Conservation (phyloP, 2,797 vertebrate genomes). For the Gobionotothen gibberifrons region DNA sequence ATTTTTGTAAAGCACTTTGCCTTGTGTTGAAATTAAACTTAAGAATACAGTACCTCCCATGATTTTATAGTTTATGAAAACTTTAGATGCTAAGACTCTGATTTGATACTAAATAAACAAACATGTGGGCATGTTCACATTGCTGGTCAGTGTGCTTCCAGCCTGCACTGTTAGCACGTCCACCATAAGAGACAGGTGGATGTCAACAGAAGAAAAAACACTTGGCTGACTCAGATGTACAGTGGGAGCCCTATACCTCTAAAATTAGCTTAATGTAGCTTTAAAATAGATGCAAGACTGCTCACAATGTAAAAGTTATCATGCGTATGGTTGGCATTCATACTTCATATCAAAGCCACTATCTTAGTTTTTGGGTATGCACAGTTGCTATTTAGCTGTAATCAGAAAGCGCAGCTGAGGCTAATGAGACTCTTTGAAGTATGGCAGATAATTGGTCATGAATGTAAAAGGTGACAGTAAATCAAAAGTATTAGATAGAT, state of each 20-base stretch:
- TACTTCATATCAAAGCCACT: background rate
- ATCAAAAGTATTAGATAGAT: background rate
- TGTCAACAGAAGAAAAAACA: slow-evolving; percentile 1
- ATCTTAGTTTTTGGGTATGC: too few species aligned
- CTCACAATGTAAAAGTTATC: background rate
- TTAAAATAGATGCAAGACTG: background rate
- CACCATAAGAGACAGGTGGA: slow-evolving; percentile 1
- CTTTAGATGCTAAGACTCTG: slow-evolving; percentile 12
- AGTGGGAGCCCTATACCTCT: background rate
- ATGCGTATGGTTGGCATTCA: background rate
- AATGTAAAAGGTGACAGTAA: background rate
- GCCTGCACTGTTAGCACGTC: background rate
- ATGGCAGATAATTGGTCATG: background rate
- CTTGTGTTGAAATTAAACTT: slow-evolving; percentile 6
- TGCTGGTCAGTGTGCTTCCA: background rate
- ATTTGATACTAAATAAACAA: slow-evolving; percentile 15
- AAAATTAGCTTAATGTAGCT: background rate
- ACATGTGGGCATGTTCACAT: background rate
- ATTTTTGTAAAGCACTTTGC: too few species aligned
- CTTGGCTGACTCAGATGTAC: slow-evolving; percentile 21
- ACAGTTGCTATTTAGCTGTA: background rate
- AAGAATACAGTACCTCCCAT: slow-evolving; percentile 1
- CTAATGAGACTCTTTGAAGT: background rate
- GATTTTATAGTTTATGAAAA: slow-evolving; percentile 3
- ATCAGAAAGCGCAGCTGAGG: slow-evolving; percentile 1